Percentiles rank a stretch among this genome's conserved stretches.
Conservation (phyloP, 2,888 invertebrate species). For the Fragum fragum region DNA sequence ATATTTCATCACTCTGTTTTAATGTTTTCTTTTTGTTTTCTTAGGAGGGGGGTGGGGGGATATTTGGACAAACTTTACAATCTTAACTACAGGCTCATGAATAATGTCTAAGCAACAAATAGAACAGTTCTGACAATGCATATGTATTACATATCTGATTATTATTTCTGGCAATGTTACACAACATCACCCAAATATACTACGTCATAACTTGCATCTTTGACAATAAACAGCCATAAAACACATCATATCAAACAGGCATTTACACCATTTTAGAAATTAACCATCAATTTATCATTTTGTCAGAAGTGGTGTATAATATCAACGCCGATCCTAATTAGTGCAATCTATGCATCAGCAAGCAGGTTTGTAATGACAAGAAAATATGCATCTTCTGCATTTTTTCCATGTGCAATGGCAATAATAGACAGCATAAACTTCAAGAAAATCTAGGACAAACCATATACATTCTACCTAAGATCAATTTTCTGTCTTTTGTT, state of each 20-base stretch:
- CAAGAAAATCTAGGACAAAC: no score
- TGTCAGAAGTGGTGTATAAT: neutral
- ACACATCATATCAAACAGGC: neutral
- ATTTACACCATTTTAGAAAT: neutral
- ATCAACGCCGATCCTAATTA: neutral
- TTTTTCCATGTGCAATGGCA: no score
- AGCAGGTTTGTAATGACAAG: neutral
- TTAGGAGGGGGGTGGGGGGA: no score
- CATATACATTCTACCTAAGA: no score
- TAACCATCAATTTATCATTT: neutral
- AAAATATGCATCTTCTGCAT: neutral
- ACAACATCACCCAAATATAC: neutral
- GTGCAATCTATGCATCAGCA: slow-evolving; percentile 3
- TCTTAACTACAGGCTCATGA: no score
- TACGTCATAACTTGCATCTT: neutral
- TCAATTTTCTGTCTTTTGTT: no score
- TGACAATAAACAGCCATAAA: neutral
- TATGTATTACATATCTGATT: neutral
- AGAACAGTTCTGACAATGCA: no score
- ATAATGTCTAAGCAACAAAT: no score
- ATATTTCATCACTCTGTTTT: no score
- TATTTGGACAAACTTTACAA: no score
- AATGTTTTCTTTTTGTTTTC: no score
- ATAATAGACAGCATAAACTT: no score
- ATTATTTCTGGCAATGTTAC: neutral